A percentile compares a stretch with the other conserved stretches of the same genome.
Conservation (phyloP, 2,797 vertebrate genomes). For the Muscicapa striata region DNA sequence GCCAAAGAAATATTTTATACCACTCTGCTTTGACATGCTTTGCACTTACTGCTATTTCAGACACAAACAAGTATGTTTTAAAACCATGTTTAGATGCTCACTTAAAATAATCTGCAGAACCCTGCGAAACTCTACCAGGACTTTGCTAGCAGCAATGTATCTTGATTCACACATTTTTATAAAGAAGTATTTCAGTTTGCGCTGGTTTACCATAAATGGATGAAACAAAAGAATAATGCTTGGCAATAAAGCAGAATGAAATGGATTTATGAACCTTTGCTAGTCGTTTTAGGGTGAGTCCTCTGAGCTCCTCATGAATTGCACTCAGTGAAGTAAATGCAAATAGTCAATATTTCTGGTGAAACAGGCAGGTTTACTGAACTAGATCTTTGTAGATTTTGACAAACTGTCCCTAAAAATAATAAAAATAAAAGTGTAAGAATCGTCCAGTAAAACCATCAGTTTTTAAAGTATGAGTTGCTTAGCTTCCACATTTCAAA, state of each 20-base stretch:
- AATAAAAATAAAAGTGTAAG: not conserved
- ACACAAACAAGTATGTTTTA: not conserved
- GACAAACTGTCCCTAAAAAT: not conserved
- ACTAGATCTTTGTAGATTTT: not conserved
- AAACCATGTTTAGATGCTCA: not conserved
- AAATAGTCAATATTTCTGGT: not conserved
- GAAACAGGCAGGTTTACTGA: not conserved
- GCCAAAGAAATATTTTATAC: not conserved
- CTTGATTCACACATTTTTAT: not conserved
- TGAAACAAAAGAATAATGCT: not conserved
- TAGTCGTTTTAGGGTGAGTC: not conserved
- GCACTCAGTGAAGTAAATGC: not conserved
- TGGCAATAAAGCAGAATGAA: not conserved
- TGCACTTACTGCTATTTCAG: not conserved
- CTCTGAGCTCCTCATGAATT: not conserved
- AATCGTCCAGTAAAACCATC: not conserved
- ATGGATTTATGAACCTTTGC: not conserved
- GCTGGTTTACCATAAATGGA: rapidly evolving
- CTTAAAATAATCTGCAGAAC: not conserved
- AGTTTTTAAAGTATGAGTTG: not conserved
- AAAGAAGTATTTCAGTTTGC: not conserved
- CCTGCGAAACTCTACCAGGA: not conserved
- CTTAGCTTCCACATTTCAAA: not conserved
- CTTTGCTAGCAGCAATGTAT: not conserved
- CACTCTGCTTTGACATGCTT: not conserved